Conservation (phyloP, 2,113 vertebrate genomes). For the Echinops telfairi region DNA sequence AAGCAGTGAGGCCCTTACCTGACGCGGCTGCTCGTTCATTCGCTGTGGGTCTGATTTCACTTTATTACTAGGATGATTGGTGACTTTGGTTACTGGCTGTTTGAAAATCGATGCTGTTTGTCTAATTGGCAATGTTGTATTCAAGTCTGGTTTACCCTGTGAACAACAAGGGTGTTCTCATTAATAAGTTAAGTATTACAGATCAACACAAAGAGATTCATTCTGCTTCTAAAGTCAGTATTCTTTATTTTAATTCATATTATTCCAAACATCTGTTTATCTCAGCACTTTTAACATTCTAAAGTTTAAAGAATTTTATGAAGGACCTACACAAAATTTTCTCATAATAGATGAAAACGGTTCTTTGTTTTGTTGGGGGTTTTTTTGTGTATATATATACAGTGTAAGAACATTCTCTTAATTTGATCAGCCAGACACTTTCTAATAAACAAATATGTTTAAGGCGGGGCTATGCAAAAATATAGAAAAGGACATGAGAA, state of each 20-base stretch:
- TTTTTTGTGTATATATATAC: not conserved
- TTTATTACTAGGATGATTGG: conserved; percentile 94
- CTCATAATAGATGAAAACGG: not conserved
- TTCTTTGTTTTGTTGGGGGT: not conserved
- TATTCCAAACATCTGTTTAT: conserved; percentile 1
- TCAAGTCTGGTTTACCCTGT: conserved; percentile 93
- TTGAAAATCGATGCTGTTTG: conserved; percentile 96
- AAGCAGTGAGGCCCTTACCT: conserved; percentile 86
- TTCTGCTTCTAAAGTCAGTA: conserved; percentile 4
- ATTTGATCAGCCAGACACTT: conserved; percentile 51
- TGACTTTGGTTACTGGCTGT: conserved; percentile 95
- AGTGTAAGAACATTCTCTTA: conserved; percentile 42
- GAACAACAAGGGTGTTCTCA: conserved; percentile 57
- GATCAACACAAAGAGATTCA: not conserved
- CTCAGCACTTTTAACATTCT: conserved; percentile 37
- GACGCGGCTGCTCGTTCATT: conserved; percentile 91
- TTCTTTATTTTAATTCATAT: conserved; percentile 58
- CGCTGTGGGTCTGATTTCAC: conserved; percentile 92
- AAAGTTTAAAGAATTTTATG: not conserved
- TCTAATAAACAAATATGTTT: not conserved
- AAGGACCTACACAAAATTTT: not conserved
- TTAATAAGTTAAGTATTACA: conserved; percentile 48
- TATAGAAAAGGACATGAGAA: not conserved
- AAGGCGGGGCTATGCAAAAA: not conserved
- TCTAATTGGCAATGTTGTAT: conserved; percentile 93